phyloP scores from a whole-genome alignment of 2,888 invertebrate genomes.

The Andrena flavipes region DNA sequence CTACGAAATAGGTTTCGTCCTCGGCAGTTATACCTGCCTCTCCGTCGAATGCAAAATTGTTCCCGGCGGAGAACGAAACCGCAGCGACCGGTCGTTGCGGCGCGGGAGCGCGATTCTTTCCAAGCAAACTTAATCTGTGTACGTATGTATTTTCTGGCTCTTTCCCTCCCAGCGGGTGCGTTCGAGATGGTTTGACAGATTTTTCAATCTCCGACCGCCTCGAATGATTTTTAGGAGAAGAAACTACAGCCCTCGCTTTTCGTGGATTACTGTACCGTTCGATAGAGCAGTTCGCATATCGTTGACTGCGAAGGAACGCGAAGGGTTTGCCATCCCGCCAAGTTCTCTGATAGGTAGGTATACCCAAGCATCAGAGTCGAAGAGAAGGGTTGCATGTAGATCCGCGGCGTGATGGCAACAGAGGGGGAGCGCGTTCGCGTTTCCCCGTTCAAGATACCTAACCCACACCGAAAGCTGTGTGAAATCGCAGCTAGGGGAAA shows the following conservation, averaged over 20 bases:
- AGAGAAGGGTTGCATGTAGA: constrained; percentile 80
- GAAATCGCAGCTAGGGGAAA: neutral
- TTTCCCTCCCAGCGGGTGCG: too few relatives aligned
- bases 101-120: neutral
- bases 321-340: neutral
- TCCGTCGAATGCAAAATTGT: constrained; percentile 79
- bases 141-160: neutral
- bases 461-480: neutral
- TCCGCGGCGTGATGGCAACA: constrained; percentile 76
- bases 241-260: too few relatives aligned
- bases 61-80: constrained; percentile 54
- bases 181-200: too few relatives aligned
- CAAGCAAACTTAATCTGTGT: neutral
- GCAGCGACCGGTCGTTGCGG: constrained; percentile 13
- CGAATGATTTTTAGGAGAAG: too few relatives aligned
- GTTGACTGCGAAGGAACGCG: too few relatives aligned
- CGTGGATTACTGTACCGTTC: too few relatives aligned
- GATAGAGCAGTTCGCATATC: too few relatives aligned
- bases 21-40: constrained; percentile 77
- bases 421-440: neutral
- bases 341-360: neutral
- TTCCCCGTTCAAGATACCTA: neutral
- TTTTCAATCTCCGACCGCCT: too few relatives aligned
- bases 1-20: constrained; percentile 82
- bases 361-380: neutral